Conservation (phyloP, 2,888 invertebrate species). For the Parelbella ahira region DNA sequence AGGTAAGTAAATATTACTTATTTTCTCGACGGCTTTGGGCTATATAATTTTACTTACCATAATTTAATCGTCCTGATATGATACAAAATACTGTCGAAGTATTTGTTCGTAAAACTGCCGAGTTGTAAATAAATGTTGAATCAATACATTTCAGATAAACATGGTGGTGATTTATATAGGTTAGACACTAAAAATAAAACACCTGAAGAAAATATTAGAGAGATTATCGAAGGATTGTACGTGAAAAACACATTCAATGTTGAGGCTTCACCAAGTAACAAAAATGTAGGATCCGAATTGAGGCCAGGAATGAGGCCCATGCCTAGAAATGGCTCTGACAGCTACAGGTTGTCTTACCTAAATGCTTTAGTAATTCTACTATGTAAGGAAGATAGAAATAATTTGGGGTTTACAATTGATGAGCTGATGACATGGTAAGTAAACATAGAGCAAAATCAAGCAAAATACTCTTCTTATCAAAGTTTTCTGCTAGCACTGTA, state of each 20-base stretch:
- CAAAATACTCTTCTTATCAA: too few relatives aligned
- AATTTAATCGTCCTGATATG: too few relatives aligned
- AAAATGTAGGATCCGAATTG: conserved; percentile 45
- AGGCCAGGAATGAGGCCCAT: conserved; percentile 81
- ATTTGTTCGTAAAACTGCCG: too few relatives aligned
- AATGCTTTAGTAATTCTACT: conserved; percentile 93
- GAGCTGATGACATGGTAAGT: conserved; percentile 84
- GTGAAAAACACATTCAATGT: conserved; percentile 58
- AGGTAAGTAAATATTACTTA: conserved; percentile 53
- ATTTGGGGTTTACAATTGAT: conserved; percentile 87
- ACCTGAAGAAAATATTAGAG: conserved; percentile 82
- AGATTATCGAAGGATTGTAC: conserved; percentile 83
- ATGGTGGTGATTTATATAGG: conserved; percentile 83
- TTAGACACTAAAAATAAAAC: conserved; percentile 80
- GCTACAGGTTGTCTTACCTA: conserved; percentile 90
- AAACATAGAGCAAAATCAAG: too few relatives aligned
- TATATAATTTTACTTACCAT: too few relatives aligned
- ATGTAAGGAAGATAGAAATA: conserved; percentile 81
- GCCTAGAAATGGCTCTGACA: conserved; percentile 85
- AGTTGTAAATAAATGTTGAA: conserved; percentile 13
- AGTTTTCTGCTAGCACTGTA: too few relatives aligned
- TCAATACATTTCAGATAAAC: conserved; percentile 63
- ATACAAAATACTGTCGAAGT: too few relatives aligned
- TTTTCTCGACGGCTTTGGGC: conserved; percentile 22
- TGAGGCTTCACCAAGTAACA: conserved; percentile 65